Evolutionary conservation across 2,888 invertebrate species (phyloP), one percentile per base, ranked within the genome.

Genomic region (Ypsolopha sequella): DNA sequence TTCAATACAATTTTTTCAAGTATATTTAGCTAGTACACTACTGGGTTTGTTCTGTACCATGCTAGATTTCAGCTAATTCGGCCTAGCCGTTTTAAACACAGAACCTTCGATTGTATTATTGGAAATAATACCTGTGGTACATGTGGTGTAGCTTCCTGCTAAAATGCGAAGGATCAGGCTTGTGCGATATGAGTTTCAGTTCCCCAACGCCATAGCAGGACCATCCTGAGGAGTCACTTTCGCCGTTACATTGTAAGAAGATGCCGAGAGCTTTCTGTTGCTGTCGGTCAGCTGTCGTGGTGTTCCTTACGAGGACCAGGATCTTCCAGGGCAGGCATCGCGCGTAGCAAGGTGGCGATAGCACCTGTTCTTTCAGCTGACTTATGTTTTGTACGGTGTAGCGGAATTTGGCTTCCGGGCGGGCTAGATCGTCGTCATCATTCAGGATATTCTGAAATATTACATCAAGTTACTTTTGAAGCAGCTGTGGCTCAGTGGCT

Each of bases 241-340:
- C 98, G 2, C 97, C 98, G 74, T 99, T 99, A 75, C 99, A 99
- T 86, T 98, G 96, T 38, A 98, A 84, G 64, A 94, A 94, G 72
- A 95, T 93, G 6, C 95, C 95, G 50, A 96, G 77, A 1, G 92
- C 92, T 53, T 90, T 89, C 63, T 92, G 91, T 41, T 89, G 89
- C 55, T 90, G 89, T 50, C 93, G 88, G 50, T 95, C 94, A 55
- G 92, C 91, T 54, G 92, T 92, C 2, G 91, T 91, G 56, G 92
- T 92, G 52, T 78, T 68, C 6, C 97, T 89, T 10, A 96, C 94
- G 90, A 98, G 95, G 7, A 97, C 95, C 91, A 99, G 94, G 58
- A 99, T 98, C 82, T 96, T 97, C 99, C 99, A 99, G 51, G 99
- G 99, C 63, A 99, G 88, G 85, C 98, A 98, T 52, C 99, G 90